Conservation (phyloP, 2,888 invertebrate genomes). For the Enchytraeus crypticus region DNA sequence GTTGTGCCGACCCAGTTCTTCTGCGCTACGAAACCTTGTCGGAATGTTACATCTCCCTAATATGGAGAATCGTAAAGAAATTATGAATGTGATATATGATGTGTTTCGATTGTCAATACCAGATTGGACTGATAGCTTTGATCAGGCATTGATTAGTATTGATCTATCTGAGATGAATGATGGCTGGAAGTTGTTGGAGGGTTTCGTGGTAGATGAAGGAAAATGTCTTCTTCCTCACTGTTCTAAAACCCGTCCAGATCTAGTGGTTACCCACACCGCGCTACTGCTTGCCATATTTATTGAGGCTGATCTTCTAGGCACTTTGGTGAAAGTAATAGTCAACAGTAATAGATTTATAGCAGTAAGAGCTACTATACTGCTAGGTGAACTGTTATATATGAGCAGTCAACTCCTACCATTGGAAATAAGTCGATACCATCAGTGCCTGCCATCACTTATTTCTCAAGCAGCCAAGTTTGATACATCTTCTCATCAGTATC, state of each 20-base stretch:
- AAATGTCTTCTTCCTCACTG: slow-evolving; percentile 74
- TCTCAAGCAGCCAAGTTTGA: slow-evolving; percentile 66
- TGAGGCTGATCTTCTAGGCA: slow-evolving; percentile 74
- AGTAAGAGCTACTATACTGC: slow-evolving; percentile 77
- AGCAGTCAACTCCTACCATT: slow-evolving; percentile 64
- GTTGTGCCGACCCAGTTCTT: slow-evolving; percentile 46
- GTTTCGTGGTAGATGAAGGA: slow-evolving; percentile 89
- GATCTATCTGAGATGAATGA: slow-evolving; percentile 68
- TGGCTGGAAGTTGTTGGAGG: slow-evolving; percentile 79
- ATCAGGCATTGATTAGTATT: slow-evolving; percentile 74
- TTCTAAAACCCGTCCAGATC: slow-evolving; percentile 67
- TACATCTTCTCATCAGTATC: slow-evolving; percentile 46
- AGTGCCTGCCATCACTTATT: slow-evolving; percentile 73
- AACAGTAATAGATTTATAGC: slow-evolving; percentile 76
- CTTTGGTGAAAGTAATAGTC: slow-evolving; percentile 81
- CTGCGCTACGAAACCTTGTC: slow-evolving; percentile 48
- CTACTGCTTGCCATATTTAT: slow-evolving; percentile 78
- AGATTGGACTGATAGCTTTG: slow-evolving; percentile 82
- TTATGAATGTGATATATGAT: slow-evolving; percentile 83
- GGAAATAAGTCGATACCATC: slow-evolving; percentile 72
- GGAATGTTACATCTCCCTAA: slow-evolving; percentile 69
- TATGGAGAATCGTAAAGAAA: slow-evolving; percentile 82
- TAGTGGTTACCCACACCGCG: slow-evolving; percentile 81
- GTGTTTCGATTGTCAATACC: slow-evolving; percentile 77
- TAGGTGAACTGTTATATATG: slow-evolving; percentile 79